Conservation (phyloP, 2,113 vertebrate genomes). For the Trogon surrucura region DNA sequence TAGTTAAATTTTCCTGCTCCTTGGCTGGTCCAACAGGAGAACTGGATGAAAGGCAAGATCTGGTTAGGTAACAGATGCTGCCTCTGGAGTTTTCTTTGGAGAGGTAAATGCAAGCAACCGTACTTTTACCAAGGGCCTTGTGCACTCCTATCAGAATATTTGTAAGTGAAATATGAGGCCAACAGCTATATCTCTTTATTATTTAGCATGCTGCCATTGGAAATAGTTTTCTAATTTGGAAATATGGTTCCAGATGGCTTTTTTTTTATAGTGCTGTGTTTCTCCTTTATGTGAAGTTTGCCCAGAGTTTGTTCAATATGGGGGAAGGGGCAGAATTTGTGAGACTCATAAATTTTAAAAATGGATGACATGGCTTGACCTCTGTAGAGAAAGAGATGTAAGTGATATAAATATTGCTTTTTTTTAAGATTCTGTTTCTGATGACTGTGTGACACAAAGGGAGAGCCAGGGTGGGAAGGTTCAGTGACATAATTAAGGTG, state of each 20-base stretch:
- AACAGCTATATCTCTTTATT: background rate
- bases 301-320: background rate
- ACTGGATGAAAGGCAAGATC: background rate
- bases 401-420: background rate
- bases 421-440: background rate
- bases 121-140: background rate
- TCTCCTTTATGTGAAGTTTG: background rate
- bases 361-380: background rate
- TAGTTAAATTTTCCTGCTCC: background rate
- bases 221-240: background rate
- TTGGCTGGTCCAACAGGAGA: conserved; percentile 17
- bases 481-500: background rate
- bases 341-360: background rate
- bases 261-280: background rate
- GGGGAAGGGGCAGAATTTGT: background rate
- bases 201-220: background rate
- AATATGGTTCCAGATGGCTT: background rate
- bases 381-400: background rate
- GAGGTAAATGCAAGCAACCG: background rate
- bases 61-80: conserved; percentile 29
- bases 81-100: conserved; percentile 15
- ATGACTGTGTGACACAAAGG: background rate
- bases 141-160: background rate
- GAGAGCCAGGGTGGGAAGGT: background rate
- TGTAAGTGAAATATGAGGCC: background rate